Conservation (phyloP, 2,888 invertebrate genomes). For the Diachrysia chrysitis region DNA sequence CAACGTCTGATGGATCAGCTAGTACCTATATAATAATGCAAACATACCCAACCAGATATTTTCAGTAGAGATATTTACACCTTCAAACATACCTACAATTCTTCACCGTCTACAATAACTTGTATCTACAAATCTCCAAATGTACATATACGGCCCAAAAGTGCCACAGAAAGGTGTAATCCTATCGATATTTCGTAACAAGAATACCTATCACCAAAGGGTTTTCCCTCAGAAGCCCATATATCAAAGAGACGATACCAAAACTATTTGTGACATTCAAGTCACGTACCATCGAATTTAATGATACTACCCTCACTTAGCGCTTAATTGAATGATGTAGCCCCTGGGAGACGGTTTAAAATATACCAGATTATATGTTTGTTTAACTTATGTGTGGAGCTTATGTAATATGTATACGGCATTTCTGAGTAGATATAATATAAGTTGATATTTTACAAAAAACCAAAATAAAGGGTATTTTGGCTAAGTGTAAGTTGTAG, state of each 20-base stretch:
- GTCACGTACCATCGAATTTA: conserved; percentile 54
- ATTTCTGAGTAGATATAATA: not conserved
- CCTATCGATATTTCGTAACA: conserved; percentile 43
- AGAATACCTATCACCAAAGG: conserved; percentile 49
- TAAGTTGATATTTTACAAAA: too few species aligned
- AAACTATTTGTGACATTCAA: conserved; percentile 55
- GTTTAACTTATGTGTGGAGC: conserved; percentile 12
- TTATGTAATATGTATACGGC: not conserved
- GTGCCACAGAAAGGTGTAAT: conserved; percentile 22
- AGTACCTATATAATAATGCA: too few species aligned
- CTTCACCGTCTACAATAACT: not conserved
- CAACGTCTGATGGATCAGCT: too few species aligned
- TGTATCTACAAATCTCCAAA: too few species aligned
- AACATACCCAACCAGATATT: too few species aligned
- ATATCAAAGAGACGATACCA: conserved; percentile 52
- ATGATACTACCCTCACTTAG: conserved; percentile 45
- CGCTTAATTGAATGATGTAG: conserved; percentile 66
- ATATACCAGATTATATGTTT: conserved; percentile 20
- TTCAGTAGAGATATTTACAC: too few species aligned
- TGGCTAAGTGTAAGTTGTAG: too few species aligned
- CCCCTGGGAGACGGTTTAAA: conserved; percentile 52
- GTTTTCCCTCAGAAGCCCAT: conserved; percentile 37
- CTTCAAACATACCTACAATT: not conserved
- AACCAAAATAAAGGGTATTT: too few species aligned
- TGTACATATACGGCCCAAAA: not conserved